Conservation (phyloP, 2,797 vertebrate genomes). For the Miichthys miiuy region DNA sequence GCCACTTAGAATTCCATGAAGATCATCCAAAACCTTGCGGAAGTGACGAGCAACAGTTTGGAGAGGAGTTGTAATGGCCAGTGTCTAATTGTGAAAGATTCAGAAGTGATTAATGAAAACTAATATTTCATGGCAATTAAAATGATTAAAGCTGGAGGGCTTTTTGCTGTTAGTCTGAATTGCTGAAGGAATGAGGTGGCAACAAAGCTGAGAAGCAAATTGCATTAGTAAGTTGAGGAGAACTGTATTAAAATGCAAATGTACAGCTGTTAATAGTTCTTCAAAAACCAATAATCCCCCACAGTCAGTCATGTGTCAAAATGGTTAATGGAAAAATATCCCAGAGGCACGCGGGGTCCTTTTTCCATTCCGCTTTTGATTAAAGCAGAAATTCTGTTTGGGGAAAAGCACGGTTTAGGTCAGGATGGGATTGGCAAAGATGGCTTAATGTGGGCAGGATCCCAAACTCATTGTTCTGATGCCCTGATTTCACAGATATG, state of each 20-base stretch:
- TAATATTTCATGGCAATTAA: conserved; percentile 86
- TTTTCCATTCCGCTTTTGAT: conserved; percentile 97
- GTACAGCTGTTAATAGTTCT: conserved; percentile 99
- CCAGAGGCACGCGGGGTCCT: conserved; percentile 92
- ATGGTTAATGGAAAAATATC: conserved; percentile 99
- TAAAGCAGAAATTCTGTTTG: conserved; percentile 93
- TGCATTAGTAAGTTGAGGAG: conserved; percentile 95
- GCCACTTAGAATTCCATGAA: conserved; percentile 18
- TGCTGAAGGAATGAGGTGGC: conserved; percentile 91
- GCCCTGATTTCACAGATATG: conserved; percentile 65
- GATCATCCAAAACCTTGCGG: conserved; percentile 43
- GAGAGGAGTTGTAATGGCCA: conserved; percentile 48
- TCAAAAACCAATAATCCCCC: conserved; percentile 99
- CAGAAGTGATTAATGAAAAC: conserved; percentile 84
- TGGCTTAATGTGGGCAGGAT: conserved; percentile 72
- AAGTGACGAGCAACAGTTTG: conserved; percentile 60
- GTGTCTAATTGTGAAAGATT: conserved; percentile 72
- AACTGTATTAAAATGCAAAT: conserved; percentile 99
- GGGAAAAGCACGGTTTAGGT: conserved; percentile 74
- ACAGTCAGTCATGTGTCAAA: conserved; percentile 99
- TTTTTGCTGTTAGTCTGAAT: conserved; percentile 82
- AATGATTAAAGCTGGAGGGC: conserved; percentile 83
- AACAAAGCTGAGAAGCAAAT: conserved; percentile 96
- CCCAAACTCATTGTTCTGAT: conserved; percentile 76
- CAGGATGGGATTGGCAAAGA: conserved; percentile 71